A percentile compares a stretch with the other conserved stretches of the same genome.
Evolutionary conservation across 2,113 vertebrate species (phyloP).

Genomic region (Phasianus colchicus): DNA sequence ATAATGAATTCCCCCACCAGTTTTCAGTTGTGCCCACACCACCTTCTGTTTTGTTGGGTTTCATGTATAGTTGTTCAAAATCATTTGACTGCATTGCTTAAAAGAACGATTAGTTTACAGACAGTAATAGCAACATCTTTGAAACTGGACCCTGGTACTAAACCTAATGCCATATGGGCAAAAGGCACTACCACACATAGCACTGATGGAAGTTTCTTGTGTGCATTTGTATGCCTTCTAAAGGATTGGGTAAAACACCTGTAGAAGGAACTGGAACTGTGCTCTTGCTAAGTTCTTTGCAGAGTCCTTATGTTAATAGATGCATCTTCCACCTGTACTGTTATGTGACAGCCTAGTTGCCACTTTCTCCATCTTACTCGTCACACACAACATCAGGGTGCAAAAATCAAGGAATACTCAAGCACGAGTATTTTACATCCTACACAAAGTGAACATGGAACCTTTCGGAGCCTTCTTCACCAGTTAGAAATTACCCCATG

Average conservation of each 20-base stretch:
- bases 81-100: not conserved
- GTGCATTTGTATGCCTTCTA: not conserved
- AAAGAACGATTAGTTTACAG: not conserved
- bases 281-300: not conserved
- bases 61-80: not conserved
- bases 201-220: not conserved
- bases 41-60: not conserved
- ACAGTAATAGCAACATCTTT: not conserved
- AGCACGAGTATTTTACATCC: not conserved
- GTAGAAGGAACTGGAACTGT: not conserved
- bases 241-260: not conserved
- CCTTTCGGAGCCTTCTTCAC: not conserved
- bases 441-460: not conserved
- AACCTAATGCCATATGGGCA: not conserved
- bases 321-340: not conserved
- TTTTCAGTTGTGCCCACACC: not conserved
- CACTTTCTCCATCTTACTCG: not conserved
- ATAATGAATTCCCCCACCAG: not conserved
- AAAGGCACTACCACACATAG: not conserved
- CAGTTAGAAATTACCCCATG: rapidly evolving
- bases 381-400: not conserved
- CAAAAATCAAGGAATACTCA: not conserved
- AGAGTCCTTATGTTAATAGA: not conserved
- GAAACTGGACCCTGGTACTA: not conserved
- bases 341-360: not conserved